A percentile compares a stretch with the other conserved stretches of the same genome.
These are phyloP conservation scores for Incurvaria masculella DNA, from an alignment of 2,888 invertebrate species.

Conservation along the genomic window DNA sequence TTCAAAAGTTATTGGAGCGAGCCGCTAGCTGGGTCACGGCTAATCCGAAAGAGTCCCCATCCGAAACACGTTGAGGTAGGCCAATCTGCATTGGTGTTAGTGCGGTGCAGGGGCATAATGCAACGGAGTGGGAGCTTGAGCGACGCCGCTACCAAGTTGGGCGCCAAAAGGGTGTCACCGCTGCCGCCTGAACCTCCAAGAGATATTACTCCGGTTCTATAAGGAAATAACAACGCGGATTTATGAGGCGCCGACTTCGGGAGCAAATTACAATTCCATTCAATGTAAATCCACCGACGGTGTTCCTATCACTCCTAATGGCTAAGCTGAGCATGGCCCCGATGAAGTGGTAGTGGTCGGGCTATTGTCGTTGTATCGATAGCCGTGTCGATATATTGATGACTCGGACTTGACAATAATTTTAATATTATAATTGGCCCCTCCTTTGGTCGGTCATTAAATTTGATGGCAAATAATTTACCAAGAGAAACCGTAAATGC, in stretches of 20 bases:
- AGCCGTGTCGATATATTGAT: no score
- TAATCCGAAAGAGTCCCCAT: no score
- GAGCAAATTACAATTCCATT: constrained; percentile 51
- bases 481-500: no score
- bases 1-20: no score
- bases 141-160: background rate
- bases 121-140: background rate
- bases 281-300: constrained; percentile 41
- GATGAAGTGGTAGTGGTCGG: constrained; percentile 34
- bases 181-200: background rate
- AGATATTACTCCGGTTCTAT: background rate
- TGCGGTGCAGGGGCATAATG: no score
- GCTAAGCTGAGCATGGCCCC: constrained; percentile 36
- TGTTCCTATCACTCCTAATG: constrained; percentile 30
- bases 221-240: background rate
- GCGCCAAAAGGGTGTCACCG: background rate
- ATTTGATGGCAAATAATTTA: no score
- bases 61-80: no score
- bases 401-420: no score
- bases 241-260: constrained; percentile 20
- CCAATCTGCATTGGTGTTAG: no score
- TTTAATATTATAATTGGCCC: no score
- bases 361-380: constrained; percentile 31
- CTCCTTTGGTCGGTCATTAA: no score
- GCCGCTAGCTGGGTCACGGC: no score